Conservation (phyloP, 2,797 vertebrate genomes). For the Galaxias olidus region DNA sequence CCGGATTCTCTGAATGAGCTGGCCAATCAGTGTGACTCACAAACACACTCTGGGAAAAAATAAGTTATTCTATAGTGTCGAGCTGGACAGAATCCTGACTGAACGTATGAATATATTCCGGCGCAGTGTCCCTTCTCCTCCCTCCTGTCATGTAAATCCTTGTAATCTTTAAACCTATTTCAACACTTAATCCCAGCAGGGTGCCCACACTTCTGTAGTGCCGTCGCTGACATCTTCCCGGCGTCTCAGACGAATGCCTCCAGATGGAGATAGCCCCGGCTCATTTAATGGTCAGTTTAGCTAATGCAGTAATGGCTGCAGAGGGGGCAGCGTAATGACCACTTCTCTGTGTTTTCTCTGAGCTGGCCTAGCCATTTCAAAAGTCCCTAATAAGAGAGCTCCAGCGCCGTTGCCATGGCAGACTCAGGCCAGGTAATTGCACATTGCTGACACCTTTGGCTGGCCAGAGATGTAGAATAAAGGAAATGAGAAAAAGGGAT, state of each 20-base stretch:
- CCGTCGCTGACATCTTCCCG: not conserved
- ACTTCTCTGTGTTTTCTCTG: constrained; percentile 57
- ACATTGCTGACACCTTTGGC: constrained; percentile 45
- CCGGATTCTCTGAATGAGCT: constrained; percentile 23
- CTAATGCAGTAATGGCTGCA: constrained; percentile 68
- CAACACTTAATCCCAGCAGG: too few species aligned
- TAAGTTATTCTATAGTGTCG: too few species aligned
- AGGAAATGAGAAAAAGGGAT: constrained; percentile 16
- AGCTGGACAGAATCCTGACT: too few species aligned
- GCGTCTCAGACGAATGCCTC: constrained; percentile 41
- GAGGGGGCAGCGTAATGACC: constrained; percentile 63
- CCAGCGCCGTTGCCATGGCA: constrained; percentile 39
- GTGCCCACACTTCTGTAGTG: not conserved
- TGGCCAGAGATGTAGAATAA: constrained; percentile 16
- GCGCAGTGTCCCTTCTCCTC: too few species aligned
- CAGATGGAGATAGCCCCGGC: constrained; percentile 58
- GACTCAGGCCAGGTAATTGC: constrained; percentile 48
- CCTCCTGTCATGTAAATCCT: too few species aligned
- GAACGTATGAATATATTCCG: too few species aligned
- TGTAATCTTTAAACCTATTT: too few species aligned
- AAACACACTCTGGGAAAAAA: too few species aligned
- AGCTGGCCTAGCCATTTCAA: constrained; percentile 52
- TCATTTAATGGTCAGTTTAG: constrained; percentile 77
- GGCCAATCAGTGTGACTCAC: constrained; percentile 15
- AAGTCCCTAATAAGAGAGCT: constrained; percentile 54